Conservation (phyloP, 2,113 vertebrate genomes). For the Edolisoma coerulescens region DNA sequence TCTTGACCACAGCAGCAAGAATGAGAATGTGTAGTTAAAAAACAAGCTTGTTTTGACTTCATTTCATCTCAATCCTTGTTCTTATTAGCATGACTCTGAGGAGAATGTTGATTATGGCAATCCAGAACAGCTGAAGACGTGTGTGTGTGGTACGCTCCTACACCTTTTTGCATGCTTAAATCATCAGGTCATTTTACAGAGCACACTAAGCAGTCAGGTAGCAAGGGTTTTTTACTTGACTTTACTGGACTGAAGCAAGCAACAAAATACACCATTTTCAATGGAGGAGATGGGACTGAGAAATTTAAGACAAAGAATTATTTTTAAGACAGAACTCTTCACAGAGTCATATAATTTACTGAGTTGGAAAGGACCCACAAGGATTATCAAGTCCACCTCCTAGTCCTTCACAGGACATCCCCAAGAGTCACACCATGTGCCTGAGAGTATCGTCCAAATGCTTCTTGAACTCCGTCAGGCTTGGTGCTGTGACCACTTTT, state of each 20-base stretch:
- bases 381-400: not conserved
- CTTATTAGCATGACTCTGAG: not conserved
- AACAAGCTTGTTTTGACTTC: not conserved
- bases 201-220: not conserved
- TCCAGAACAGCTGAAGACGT: not conserved
- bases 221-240: not conserved
- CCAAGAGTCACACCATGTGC: not conserved
- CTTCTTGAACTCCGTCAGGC: not conserved
- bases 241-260: not conserved
- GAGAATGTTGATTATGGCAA: not conserved
- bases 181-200: not conserved
- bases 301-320: not conserved
- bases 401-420: not conserved
- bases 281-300: not conserved
- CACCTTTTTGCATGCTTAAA: not conserved
- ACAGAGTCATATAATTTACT: not conserved
- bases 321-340: not conserved
- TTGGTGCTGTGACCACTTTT: not conserved
- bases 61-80: not conserved
- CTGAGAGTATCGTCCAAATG: not conserved
- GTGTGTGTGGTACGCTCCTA: not conserved
- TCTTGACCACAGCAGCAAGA: not conserved
- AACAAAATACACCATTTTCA: not conserved
- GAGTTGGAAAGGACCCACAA: not conserved
- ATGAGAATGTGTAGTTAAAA: not conserved